These are phyloP conservation scores for Lucilia sericata DNA, from an alignment of 1,140 invertebrate species.

Conservation along the genomic window DNA sequence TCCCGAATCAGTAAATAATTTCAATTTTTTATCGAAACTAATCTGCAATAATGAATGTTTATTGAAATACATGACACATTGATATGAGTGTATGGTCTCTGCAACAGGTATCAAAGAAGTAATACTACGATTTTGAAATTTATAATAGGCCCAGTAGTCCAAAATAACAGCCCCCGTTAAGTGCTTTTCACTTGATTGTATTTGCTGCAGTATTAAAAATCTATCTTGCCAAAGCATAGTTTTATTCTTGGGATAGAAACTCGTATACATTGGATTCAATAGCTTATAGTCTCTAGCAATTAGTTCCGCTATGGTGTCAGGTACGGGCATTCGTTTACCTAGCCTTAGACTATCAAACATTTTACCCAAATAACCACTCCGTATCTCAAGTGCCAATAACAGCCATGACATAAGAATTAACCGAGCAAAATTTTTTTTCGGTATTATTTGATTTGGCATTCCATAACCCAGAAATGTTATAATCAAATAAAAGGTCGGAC, in stretches of 20 bases:
- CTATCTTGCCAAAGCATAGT: background rate
- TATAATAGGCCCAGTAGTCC: too few species aligned
- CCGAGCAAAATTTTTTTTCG: conserved; percentile 46
- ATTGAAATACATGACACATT: too few species aligned
- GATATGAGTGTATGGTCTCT: too few species aligned
- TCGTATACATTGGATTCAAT: conserved; percentile 44
- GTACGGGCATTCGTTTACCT: conserved; percentile 56
- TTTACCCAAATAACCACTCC: conserved; percentile 60
- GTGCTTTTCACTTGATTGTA: background rate
- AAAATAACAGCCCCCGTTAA: too few species aligned
- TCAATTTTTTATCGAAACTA: too few species aligned
- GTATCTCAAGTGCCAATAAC: conserved; percentile 51
- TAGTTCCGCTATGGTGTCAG: conserved; percentile 57
- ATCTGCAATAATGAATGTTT: too few species aligned
- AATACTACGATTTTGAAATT: too few species aligned
- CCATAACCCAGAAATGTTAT: conserved; percentile 53
- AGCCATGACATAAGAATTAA: conserved; percentile 55
- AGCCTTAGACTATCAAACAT: conserved; percentile 60
- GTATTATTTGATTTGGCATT: conserved; percentile 38
- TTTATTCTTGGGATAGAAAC: conserved; percentile 45
- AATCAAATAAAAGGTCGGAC: conserved; percentile 53
- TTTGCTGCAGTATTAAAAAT: background rate
- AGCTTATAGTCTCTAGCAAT: conserved; percentile 53
- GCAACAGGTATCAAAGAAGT: too few species aligned
- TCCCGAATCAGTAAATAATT: too few species aligned